Percentiles rank a stretch among this genome's conserved stretches.
phyloP scores from a whole-genome alignment of 2,888 invertebrate species.

The Venusia cambrica region DNA sequence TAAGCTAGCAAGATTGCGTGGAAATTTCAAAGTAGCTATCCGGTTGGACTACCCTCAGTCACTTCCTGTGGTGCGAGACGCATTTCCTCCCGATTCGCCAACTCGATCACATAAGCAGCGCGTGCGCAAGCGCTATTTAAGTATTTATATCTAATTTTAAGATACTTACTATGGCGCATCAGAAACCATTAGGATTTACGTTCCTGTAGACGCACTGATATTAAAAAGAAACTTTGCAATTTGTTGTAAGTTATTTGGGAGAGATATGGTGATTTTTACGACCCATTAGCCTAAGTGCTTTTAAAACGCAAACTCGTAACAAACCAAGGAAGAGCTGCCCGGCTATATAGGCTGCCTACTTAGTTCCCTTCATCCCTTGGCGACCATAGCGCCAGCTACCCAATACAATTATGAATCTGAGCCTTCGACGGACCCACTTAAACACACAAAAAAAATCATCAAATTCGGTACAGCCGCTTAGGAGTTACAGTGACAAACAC shows the following conservation, averaged over 20 bases:
- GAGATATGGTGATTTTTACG: constrained; percentile 23
- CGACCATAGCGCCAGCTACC: no score
- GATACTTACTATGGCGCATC: constrained; percentile 48
- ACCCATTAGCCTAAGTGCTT: constrained; percentile 7
- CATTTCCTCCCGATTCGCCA: constrained; percentile 35
- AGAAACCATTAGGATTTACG: constrained; percentile 38
- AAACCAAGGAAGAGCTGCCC: no score
- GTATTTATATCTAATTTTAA: constrained; percentile 49
- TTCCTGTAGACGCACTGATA: no score
- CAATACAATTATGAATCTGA: no score
- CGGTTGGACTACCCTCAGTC: constrained; percentile 46
- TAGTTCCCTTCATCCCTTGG: constrained; percentile 5
- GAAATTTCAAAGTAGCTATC: constrained; percentile 54
- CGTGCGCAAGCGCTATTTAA: constrained; percentile 44
- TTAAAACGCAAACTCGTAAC: no score
- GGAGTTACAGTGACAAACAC: no score
- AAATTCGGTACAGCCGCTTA: constrained; percentile 13
- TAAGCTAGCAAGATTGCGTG: constrained; percentile 49
- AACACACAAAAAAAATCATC: no score
- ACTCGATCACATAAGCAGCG: constrained; percentile 42
- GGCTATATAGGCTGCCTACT: no score
- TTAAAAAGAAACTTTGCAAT: constrained; percentile 37
- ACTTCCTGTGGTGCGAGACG: constrained; percentile 54
- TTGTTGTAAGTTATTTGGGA: constrained; percentile 41
- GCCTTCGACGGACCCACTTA: no score